Evolutionary conservation across 2,797 vertebrate genomes (phyloP).

Genomic region (Acipenser oxyrinchus): DNA sequence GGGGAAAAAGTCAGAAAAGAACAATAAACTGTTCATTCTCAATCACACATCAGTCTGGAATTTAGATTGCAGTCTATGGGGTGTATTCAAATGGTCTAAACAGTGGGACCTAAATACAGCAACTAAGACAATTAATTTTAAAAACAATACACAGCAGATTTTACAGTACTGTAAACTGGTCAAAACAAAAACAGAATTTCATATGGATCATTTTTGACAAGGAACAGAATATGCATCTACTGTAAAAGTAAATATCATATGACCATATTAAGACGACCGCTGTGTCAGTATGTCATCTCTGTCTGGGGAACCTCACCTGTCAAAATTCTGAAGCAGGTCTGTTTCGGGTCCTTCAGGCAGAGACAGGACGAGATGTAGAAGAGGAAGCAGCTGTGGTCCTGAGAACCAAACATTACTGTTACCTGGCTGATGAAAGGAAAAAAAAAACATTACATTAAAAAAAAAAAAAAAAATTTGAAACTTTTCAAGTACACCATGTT

Average conservation of each 20-base stretch:
- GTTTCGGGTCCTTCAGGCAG: slow-evolving; percentile 77
- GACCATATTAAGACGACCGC: slow-evolving; percentile 21
- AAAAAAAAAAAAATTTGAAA: background rate
- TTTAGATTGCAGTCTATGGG: slow-evolving; percentile 9
- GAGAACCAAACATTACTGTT: slow-evolving; percentile 66
- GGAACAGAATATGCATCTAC: too few relatives aligned
- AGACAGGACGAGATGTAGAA: slow-evolving; percentile 65
- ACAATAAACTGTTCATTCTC: slow-evolving; percentile 26
- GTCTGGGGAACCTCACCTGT: slow-evolving; percentile 60
- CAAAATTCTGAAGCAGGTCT: slow-evolving; percentile 75
- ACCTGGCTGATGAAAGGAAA: slow-evolving; percentile 46
- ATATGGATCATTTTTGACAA: too few relatives aligned
- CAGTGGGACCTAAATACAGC: background rate
- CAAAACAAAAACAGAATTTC: slow-evolving; percentile 22
- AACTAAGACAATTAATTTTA: slow-evolving; percentile 21
- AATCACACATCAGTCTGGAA: slow-evolving; percentile 25
- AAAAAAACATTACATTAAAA: too few relatives aligned
- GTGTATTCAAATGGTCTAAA: background rate
- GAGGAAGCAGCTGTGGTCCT: slow-evolving; percentile 58
- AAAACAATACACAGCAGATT: slow-evolving; percentile 31
- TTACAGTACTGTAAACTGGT: slow-evolving; percentile 25
- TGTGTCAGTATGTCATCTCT: slow-evolving; percentile 19
- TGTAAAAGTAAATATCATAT: background rate
- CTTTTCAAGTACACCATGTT: background rate
- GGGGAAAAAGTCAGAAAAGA: slow-evolving; percentile 6